A percentile compares a stretch with the other conserved stretches of the same genome.
Conservation (phyloP, 2,888 invertebrate genomes). For the Torymus texanus region DNA sequence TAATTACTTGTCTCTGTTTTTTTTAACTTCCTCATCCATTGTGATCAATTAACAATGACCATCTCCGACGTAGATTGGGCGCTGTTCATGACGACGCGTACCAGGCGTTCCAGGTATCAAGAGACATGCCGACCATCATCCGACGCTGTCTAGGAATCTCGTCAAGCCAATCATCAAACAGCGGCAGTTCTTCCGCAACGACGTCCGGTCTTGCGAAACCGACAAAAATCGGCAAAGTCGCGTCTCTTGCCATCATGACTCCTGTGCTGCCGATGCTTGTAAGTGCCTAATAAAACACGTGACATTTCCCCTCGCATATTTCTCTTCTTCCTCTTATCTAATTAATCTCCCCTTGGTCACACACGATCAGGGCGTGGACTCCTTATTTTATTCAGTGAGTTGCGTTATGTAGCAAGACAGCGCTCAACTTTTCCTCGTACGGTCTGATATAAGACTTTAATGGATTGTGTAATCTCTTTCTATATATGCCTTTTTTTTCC, state of each 20-base stretch:
- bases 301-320: background rate
- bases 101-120: conserved; percentile 89
- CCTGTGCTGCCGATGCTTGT: conserved; percentile 94
- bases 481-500: conserved; percentile 26
- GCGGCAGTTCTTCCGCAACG: background rate
- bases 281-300: conserved; percentile 55
- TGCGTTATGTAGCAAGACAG: background rate
- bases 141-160: conserved; percentile 62
- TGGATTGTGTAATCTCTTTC: conserved; percentile 6
- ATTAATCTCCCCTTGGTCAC: background rate
- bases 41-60: background rate
- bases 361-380: background rate
- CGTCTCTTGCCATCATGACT: conserved; percentile 85
- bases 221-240: conserved; percentile 64
- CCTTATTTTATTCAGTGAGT: no score
- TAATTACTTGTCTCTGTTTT: conserved; percentile 1
- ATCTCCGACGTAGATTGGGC: conserved; percentile 78
- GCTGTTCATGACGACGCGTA: conserved; percentile 93
- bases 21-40: background rate
- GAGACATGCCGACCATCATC: conserved; percentile 87
- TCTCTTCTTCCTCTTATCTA: background rate
- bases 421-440: background rate
- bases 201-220: conserved; percentile 24
- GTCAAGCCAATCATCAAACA: background rate
- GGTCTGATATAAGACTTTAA: conserved; percentile 26